Percentiles rank a stretch among this genome's conserved stretches.
phyloP scores from a whole-genome alignment of 2,888 invertebrate genomes.

The Deilephila elpenor region DNA sequence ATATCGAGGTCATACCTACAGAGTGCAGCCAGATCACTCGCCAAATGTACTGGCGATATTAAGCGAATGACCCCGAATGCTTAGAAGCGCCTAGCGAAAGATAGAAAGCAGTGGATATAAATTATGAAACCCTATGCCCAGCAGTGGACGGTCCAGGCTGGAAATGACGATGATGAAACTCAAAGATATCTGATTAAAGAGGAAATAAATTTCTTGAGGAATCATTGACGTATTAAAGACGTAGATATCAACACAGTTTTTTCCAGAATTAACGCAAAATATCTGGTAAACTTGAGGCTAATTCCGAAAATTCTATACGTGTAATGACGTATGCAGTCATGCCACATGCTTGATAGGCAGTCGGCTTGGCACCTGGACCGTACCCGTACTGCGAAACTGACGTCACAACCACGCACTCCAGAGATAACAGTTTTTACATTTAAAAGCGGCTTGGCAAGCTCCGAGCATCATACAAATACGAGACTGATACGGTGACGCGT shows the following conservation, averaged over 20 bases:
- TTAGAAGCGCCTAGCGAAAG: too few relatives aligned
- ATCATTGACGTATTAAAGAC: conserved; percentile 11
- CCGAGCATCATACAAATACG: conserved; percentile 45
- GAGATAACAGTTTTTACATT: conserved; percentile 53
- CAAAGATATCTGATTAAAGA: too few relatives aligned
- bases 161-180: too few relatives aligned
- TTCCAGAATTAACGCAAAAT: conserved; percentile 12
- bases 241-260: neutral
- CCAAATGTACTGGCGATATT: too few relatives aligned
- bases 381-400: conserved; percentile 40
- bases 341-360: conserved; percentile 25
- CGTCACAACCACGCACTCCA: conserved; percentile 43
- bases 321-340: conserved; percentile 28
- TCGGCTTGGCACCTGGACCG: conserved; percentile 33
- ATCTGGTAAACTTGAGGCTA: conserved; percentile 1
- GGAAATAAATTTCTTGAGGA: too few relatives aligned
- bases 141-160: too few relatives aligned
- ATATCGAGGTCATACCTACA: too few relatives aligned
- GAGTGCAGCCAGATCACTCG: too few relatives aligned
- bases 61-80: too few relatives aligned
- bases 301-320: conserved; percentile 5
- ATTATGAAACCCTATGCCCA: too few relatives aligned
- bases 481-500: conserved; percentile 35
- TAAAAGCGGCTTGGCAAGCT: conserved; percentile 47
- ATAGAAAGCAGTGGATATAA: too few relatives aligned